phyloP scores from a whole-genome alignment of 2,113 vertebrate species.

The Psittacara wagleri region DNA sequence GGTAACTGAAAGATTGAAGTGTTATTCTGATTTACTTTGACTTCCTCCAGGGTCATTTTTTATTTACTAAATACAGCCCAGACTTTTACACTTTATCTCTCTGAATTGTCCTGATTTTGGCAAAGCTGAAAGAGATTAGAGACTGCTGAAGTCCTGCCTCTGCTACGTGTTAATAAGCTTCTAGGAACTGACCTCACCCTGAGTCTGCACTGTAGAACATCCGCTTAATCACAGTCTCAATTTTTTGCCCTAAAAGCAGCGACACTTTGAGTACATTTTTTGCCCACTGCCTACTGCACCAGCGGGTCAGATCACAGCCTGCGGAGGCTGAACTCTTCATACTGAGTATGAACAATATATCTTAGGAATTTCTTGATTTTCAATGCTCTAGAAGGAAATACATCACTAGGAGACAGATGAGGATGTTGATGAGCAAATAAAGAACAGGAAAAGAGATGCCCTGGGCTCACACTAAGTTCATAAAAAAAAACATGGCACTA shows the following conservation, averaged over 20 bases:
- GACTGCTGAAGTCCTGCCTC: background rate
- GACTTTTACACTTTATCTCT: background rate
- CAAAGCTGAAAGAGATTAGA: background rate
- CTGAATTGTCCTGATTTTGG: background rate
- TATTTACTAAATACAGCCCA: background rate
- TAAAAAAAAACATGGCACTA: background rate
- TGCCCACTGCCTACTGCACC: background rate
- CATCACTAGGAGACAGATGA: background rate
- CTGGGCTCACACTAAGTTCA: background rate
- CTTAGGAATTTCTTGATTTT: background rate
- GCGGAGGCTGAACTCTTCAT: background rate
- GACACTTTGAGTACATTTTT: background rate
- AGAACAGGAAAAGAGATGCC: background rate
- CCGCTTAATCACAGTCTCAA: background rate
- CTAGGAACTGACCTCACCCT: background rate
- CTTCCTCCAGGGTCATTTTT: background rate
- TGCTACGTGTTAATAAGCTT: background rate
- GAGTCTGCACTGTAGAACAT: background rate
- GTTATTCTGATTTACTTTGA: background rate
- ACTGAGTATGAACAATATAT: background rate
- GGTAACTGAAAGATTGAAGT: background rate
- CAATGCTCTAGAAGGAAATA: background rate
- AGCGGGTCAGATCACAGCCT: background rate
- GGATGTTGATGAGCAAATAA: background rate
- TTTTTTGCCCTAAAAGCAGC: background rate